A percentile compares a stretch with the other conserved stretches of the same genome.
Evolutionary conservation across 1,140 invertebrate species (phyloP).

Genomic region (Stenopsyche tienmushanensis): DNA sequence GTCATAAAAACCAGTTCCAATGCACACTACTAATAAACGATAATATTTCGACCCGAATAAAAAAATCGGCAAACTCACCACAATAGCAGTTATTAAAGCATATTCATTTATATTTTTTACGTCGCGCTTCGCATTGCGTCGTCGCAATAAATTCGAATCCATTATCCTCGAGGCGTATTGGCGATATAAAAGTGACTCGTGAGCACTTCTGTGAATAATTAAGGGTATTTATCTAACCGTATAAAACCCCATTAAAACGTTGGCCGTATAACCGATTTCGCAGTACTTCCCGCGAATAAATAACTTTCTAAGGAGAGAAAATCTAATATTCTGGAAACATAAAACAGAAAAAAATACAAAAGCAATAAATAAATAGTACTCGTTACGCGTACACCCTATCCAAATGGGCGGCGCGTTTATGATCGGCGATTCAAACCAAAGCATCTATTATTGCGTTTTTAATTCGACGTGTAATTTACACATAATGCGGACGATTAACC

Average conservation of each 20-base stretch:
- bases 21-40: no score
- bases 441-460: no score
- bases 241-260: no score
- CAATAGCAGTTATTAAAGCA: background rate
- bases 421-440: no score
- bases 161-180: background rate
- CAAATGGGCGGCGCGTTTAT: no score
- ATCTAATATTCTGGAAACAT: constrained; percentile 5
- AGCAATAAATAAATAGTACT: constrained; percentile 14
- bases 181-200: constrained; percentile 5
- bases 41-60: no score
- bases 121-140: background rate
- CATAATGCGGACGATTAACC: no score
- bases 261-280: background rate
- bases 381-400: constrained; percentile 4
- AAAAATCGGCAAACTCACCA: no score
- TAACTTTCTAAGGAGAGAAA: constrained; percentile 9
- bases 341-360: background rate
- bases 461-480: no score
- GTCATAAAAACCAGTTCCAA: no score
- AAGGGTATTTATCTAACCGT: constrained; percentile 15
- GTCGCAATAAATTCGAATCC: constrained; percentile 15
- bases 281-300: background rate
- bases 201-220: constrained; percentile 11
- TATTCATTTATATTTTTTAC: background rate